Percentiles rank a stretch among this genome's conserved stretches.
Conservation (phyloP, 2,797 vertebrate species). For the Antrozous pallidus region DNA sequence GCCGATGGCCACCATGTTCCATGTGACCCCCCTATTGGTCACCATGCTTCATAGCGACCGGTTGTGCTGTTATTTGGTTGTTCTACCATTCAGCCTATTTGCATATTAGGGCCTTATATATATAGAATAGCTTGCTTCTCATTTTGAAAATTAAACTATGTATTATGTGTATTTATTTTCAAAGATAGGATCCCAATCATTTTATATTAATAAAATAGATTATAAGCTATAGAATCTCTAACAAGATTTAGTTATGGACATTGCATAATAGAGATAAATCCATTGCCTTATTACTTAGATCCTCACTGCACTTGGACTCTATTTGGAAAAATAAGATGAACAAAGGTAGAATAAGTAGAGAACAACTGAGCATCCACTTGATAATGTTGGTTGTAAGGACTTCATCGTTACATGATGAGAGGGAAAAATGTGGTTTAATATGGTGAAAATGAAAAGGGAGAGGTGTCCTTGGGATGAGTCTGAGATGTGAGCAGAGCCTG, state of each 20-base stretch:
- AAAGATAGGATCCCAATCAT: not conserved
- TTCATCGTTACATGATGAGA: not conserved
- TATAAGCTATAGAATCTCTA: not conserved
- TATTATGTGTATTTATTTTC: not conserved
- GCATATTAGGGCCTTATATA: too few relatives aligned
- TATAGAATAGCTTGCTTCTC: not conserved
- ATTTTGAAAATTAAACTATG: not conserved
- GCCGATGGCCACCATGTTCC: too few relatives aligned
- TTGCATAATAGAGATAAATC: not conserved
- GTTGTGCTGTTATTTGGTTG: too few relatives aligned
- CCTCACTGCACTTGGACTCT: not conserved
- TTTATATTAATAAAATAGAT: not conserved
- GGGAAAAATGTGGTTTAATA: not conserved
- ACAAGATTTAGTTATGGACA: not conserved
- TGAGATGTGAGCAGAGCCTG: not conserved
- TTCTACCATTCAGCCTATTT: too few relatives aligned
- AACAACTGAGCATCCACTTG: not conserved
- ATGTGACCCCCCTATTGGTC: too few relatives aligned
- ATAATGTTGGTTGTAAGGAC: not conserved
- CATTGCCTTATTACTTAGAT: not conserved
- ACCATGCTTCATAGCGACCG: too few relatives aligned
- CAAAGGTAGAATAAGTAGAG: not conserved
- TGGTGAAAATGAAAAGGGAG: not conserved
- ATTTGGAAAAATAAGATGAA: not conserved
- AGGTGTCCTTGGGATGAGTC: not conserved